Percentiles rank a stretch among this genome's conserved stretches.
Conservation (phyloP, 2,888 invertebrate species). For the Cenopis cana region DNA sequence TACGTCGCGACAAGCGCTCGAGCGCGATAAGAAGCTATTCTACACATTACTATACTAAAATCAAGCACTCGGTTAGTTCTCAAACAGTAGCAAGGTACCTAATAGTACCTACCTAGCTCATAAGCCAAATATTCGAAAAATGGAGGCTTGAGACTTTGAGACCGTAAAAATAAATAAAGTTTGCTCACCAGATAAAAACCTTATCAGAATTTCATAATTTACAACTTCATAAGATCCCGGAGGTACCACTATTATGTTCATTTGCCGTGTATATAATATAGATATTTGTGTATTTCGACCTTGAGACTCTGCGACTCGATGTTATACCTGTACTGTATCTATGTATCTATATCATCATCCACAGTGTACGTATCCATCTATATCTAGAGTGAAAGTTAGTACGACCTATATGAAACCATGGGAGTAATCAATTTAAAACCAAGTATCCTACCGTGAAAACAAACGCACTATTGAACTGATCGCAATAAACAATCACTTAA, state of each 20-base stretch:
- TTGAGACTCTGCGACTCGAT: conserved; percentile 81
- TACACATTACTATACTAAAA: conserved; percentile 53
- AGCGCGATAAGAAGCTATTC: conserved; percentile 58
- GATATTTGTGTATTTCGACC: conserved; percentile 83
- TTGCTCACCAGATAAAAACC: conserved; percentile 52
- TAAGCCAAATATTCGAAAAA: conserved; percentile 62
- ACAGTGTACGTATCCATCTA: conserved; percentile 70
- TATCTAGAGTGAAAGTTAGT: conserved; percentile 84
- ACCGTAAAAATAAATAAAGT: conserved; percentile 53
- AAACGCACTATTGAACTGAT: conserved; percentile 59
- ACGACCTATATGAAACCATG: conserved; percentile 74
- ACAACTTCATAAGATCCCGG: conserved; percentile 63
- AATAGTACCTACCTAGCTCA: conserved; percentile 57
- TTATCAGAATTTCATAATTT: conserved; percentile 57
- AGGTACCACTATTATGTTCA: conserved; percentile 59
- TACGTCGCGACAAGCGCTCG: conserved; percentile 56
- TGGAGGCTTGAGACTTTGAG: conserved; percentile 56
- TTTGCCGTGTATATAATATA: conserved; percentile 66
- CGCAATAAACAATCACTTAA: conserved; percentile 63
- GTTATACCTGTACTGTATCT: conserved; percentile 74
- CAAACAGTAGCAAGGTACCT: conserved; percentile 47
- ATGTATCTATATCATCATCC: conserved; percentile 53
- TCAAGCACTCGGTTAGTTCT: conserved; percentile 50
- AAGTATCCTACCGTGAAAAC: conserved; percentile 57
- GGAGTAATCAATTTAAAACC: no score